Evolutionary conservation across 1,140 invertebrate genomes (phyloP), one percentile per base, ranked within the genome.

Genomic region (Anastrepha ludens): DNA sequence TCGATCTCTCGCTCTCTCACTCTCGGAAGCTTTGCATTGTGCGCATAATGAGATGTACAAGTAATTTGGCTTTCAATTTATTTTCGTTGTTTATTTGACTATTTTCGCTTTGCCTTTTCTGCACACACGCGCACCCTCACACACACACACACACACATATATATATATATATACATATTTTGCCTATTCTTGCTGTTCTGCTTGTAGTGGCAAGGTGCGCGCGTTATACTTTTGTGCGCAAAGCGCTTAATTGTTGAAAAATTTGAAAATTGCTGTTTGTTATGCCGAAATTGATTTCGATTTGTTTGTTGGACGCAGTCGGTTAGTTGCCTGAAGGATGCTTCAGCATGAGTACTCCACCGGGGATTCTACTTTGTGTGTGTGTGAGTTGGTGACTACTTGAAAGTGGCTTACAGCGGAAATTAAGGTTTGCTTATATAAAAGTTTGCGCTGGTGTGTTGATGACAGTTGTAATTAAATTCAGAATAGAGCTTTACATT

Each of bases 11-110:
- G 2, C 13, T 59, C 39, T 62, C 85, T 60, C 55, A 3, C 29
- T 62, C 13, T 44, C 85, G 50, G n/a, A 39, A 7, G 55, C 58
- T 65, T 20, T 20, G 58, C 44, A 67, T 39, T 29, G n/a, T 2
- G 70, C 70, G 13, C 70, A 74, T 81, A 81, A 81, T 81, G 74
- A 81, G 74, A 55, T 81, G 74, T 81, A 41, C 74, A 81, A 81
- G 74, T 81, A 81, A 81, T 81, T 81, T 81, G 74, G 74, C 74
- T 81, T 81, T 81, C 74, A 81, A 81, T 55, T 81, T 81, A 81
- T 81, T 55, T 81, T 81, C 47, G 41, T 74, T 74, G 67, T 74
- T 74, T 74, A 74, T 44, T 74, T 74, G 17, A 74, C 41, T 11
- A 67, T 67, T 20, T 74, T 74, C 29, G 7, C 0, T 41, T 67